Evolutionary conservation across 2,888 invertebrate species (phyloP).

Genomic region (Epinotia nisella): DNA sequence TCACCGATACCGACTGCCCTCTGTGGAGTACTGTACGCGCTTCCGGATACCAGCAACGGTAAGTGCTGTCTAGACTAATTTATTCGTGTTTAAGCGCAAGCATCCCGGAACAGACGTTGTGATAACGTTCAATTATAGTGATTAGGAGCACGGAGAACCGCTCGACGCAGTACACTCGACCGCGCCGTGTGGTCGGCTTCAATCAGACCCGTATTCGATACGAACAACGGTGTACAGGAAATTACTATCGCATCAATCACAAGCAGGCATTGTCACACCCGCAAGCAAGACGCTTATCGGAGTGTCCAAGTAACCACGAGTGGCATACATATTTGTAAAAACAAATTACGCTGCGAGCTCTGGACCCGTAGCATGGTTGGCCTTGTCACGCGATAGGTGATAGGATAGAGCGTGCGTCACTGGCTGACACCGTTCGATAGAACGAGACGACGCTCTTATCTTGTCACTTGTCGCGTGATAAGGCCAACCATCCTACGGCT

Average conservation of each 20-base stretch:
- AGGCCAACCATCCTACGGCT: too few species aligned
- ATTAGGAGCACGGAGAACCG: conserved; percentile 66
- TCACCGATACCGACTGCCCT: conserved; percentile 62
- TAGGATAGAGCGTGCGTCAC: too few species aligned
- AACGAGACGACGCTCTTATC: too few species aligned
- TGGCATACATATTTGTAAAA: conserved; percentile 20
- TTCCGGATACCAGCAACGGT: conserved; percentile 71
- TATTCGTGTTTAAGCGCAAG: conserved; percentile 58
- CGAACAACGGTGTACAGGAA: conserved; percentile 77
- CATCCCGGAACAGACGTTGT: conserved; percentile 61
- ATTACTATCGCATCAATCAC: conserved; percentile 81
- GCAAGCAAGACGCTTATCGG: conserved; percentile 60
- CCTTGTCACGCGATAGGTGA: too few species aligned
- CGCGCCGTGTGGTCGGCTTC: conserved; percentile 64
- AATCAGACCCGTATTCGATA: conserved; percentile 77
- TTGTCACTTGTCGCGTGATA: too few species aligned
- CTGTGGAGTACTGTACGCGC: conserved; percentile 74
- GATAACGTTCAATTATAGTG: conserved; percentile 69
- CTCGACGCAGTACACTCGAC: conserved; percentile 53
- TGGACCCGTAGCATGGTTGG: too few species aligned
- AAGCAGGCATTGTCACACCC: conserved; percentile 72
- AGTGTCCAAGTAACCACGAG: conserved; percentile 47
- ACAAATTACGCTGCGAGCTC: background rate
- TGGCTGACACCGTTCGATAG: too few species aligned
- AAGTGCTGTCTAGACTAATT: conserved; percentile 62